Evolutionary conservation across 2,888 invertebrate genomes (phyloP).

Genomic region (Phragmatobia fuliginosa): DNA sequence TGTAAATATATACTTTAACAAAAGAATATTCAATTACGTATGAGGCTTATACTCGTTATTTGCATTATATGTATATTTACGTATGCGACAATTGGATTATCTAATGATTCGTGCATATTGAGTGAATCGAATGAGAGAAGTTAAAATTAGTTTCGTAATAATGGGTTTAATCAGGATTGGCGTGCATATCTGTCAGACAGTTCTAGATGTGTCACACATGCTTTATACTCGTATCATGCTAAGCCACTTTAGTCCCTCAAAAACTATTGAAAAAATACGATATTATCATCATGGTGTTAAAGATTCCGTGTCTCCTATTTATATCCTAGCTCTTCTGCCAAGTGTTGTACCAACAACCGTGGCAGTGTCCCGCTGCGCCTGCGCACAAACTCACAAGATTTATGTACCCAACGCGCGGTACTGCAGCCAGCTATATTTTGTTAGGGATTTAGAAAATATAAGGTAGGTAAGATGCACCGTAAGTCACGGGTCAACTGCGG

Average conservation of each 20-base stretch:
- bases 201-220: neutral
- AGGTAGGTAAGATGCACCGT: slow-evolving; percentile 7
- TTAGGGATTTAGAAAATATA: slow-evolving; percentile 13
- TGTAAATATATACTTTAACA: neutral
- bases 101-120: slow-evolving; percentile 7
- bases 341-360: slow-evolving; percentile 12
- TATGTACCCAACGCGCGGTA: slow-evolving; percentile 7
- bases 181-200: neutral
- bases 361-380: slow-evolving; percentile 27
- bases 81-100: neutral
- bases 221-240: too few relatives aligned
- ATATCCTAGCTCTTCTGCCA: neutral
- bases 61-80: slow-evolving; percentile 10
- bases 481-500: slow-evolving; percentile 17
- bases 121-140: neutral
- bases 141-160: neutral
- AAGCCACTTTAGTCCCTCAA: too few relatives aligned
- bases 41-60: slow-evolving; percentile 1
- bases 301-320: neutral
- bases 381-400: slow-evolving; percentile 8
- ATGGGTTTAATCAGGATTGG: neutral
- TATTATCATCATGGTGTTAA: neutral
- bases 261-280: too few relatives aligned
- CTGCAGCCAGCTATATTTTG: slow-evolving; percentile 2
- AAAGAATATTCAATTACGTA: slow-evolving; percentile 12